phyloP scores from a whole-genome alignment of 64 coral and sea anemone species.

The Stylophora pistillata region DNA sequence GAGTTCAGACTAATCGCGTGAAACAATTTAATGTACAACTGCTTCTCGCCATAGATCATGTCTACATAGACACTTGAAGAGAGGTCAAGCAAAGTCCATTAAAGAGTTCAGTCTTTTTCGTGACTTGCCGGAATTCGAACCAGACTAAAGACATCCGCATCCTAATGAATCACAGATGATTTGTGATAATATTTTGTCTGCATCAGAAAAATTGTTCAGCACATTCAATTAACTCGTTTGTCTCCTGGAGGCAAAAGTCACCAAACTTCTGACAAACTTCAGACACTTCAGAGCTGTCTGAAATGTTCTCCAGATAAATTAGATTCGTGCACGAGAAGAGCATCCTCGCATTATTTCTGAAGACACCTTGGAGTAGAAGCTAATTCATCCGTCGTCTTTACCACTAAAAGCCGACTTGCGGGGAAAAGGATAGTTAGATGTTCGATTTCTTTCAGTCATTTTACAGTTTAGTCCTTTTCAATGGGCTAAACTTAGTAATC shows the following conservation, averaged over 20 bases:
- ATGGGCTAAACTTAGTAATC: too few relatives aligned
- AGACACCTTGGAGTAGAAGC: too few relatives aligned
- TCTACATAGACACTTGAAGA: background rate
- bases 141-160: background rate
- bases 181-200: background rate
- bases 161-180: background rate
- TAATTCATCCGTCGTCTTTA: too few relatives aligned
- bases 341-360: background rate
- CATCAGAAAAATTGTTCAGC: background rate
- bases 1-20: too few relatives aligned
- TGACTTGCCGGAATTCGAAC: background rate
- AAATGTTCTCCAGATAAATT: too few relatives aligned
- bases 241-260: background rate
- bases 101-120: background rate
- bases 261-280: background rate
- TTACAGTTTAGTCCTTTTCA: too few relatives aligned
- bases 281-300: background rate
- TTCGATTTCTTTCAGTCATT: too few relatives aligned
- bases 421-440: too few relatives aligned
- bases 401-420: too few relatives aligned
- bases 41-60: too few relatives aligned
- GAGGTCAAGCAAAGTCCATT: background rate
- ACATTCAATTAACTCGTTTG: background rate
- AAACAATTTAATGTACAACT: too few relatives aligned
- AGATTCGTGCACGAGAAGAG: too few relatives aligned